Conservation (phyloP, 2,888 invertebrate genomes). For the Papilio demoleus region DNA sequence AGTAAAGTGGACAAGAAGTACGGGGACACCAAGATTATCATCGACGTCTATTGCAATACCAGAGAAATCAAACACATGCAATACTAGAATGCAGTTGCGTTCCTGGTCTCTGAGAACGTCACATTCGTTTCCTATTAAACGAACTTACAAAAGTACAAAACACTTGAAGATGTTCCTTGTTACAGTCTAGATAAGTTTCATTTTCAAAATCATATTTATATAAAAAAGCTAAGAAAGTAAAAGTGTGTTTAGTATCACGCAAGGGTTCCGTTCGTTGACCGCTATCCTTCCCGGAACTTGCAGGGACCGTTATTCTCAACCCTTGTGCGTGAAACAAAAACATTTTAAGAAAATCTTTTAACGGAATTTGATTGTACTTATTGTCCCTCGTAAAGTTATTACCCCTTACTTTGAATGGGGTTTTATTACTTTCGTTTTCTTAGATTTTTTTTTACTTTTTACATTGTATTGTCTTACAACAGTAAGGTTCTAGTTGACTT, state of each 20-base stretch:
- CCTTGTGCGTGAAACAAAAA: conserved; percentile 8
- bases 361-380: too few relatives aligned
- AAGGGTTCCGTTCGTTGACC: conserved; percentile 18
- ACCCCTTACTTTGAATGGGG: background rate
- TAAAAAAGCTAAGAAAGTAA: conserved; percentile 12
- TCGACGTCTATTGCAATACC: too few relatives aligned
- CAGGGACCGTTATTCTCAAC: background rate
- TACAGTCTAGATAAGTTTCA: background rate
- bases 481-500: background rate
- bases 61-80: too few relatives aligned
- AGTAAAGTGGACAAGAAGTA: too few relatives aligned
- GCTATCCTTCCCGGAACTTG: conserved; percentile 34
- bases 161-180: too few relatives aligned
- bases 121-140: background rate
- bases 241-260: conserved; percentile 18
- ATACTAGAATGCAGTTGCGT: too few relatives aligned
- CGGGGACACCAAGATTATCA: too few relatives aligned
- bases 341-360: background rate
- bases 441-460: background rate
- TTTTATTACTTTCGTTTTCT: conserved; percentile 29
- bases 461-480: background rate
- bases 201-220: background rate
- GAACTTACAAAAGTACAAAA: too few relatives aligned
- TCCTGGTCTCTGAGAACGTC: too few relatives aligned
- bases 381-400: background rate